Evolutionary conservation across 2,888 invertebrate genomes (phyloP).

Genomic region (Aquatica leii): DNA sequence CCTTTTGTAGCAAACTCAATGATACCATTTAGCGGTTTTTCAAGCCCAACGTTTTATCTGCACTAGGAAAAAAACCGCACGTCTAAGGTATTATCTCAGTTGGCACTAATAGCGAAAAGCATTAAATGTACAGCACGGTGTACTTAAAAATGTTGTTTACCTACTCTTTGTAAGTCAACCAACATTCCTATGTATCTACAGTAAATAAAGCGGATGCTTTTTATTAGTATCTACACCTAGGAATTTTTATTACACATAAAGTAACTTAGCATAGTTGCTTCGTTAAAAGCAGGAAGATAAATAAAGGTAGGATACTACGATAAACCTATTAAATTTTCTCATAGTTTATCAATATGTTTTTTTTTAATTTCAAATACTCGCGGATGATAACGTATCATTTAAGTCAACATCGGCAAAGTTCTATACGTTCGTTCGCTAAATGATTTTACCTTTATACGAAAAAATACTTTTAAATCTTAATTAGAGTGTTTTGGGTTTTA

Average conservation of each 20-base stretch:
- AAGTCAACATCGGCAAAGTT: constrained; percentile 9
- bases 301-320: constrained; percentile 16
- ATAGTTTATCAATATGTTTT: constrained; percentile 15
- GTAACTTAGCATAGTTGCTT: constrained; percentile 11
- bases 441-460: too few species aligned
- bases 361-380: constrained; percentile 15
- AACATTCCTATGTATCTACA: constrained; percentile 5
- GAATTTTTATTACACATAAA: constrained; percentile 21
- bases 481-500: too few species aligned
- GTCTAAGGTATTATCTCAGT: too few species aligned
- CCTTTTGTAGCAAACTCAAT: too few species aligned
- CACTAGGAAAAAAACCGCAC: too few species aligned
- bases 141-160: not conserved
- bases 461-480: too few species aligned
- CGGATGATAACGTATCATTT: constrained; percentile 15
- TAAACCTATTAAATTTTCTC: constrained; percentile 24
- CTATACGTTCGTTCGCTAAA: too few species aligned
- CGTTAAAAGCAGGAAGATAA: constrained; percentile 20
- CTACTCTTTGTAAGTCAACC: not conserved
- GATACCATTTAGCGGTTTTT: too few species aligned
- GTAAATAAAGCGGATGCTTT: constrained; percentile 8
- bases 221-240: constrained; percentile 16
- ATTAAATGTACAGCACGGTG: not conserved
- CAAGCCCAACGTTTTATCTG: too few species aligned
- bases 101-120: too few species aligned